Percentiles rank a stretch among this genome's conserved stretches.
phyloP scores from a whole-genome alignment of 92 coral and sea anemone species.

The Actinostola sp. region DNA sequence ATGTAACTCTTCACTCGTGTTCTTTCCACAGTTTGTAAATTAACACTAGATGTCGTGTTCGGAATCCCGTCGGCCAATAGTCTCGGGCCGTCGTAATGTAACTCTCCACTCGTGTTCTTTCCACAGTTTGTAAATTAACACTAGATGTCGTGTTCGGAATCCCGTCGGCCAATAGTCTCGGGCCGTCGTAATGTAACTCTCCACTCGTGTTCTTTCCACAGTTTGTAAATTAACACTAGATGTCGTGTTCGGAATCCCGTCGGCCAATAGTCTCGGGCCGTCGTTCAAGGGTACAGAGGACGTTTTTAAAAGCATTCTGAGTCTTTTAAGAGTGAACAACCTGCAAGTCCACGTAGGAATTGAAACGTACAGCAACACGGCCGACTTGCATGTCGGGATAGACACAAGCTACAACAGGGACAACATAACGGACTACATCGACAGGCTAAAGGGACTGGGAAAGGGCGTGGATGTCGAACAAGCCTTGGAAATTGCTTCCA shows the following conservation, averaged over 20 bases:
- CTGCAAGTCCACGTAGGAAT: slow-evolving; percentile 62
- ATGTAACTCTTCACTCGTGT: background rate
- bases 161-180: slow-evolving; percentile 60
- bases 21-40: slow-evolving; percentile 51
- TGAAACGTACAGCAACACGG: slow-evolving; percentile 58
- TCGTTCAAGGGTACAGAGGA: slow-evolving; percentile 40
- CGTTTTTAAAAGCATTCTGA: slow-evolving; percentile 35
- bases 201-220: slow-evolving; percentile 9
- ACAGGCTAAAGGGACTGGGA: slow-evolving; percentile 40
- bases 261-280: slow-evolving; percentile 34
- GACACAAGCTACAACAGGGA: slow-evolving; percentile 43
- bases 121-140: slow-evolving; percentile 58
- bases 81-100: no score
- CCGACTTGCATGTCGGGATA: slow-evolving; percentile 39
- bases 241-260: slow-evolving; percentile 74
- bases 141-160: slow-evolving; percentile 71
- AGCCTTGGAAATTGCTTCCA: slow-evolving; percentile 65
- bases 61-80: slow-evolving; percentile 84
- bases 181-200: no score
- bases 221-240: slow-evolving; percentile 67
- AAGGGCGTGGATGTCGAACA: slow-evolving; percentile 33
- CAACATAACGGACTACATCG: slow-evolving; percentile 13
- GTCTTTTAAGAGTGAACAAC: slow-evolving; percentile 49
- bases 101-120: background rate
- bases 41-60: slow-evolving; percentile 61